Evolutionary conservation across 2,888 invertebrate species (phyloP).

Genomic region (Nymphalis polychloros): DNA sequence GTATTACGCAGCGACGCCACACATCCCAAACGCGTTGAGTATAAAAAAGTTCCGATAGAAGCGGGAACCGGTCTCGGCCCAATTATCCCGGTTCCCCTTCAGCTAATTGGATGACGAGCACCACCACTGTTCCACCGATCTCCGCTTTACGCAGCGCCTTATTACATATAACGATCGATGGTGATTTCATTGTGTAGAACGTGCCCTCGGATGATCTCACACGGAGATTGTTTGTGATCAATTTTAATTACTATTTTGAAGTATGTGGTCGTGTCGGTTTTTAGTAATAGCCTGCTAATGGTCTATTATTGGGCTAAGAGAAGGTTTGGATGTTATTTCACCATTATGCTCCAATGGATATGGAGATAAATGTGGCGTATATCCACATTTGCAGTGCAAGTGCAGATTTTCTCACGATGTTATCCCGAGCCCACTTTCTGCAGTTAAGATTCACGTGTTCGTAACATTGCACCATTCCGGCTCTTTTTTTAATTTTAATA

Average conservation of each 20-base stretch:
- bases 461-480: too few relatives aligned
- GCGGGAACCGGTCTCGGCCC: conserved; percentile 61
- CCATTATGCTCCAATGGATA: too few relatives aligned
- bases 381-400: too few relatives aligned
- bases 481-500: too few relatives aligned
- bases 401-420: too few relatives aligned
- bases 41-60: conserved; percentile 43
- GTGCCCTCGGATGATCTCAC: neutral
- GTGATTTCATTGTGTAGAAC: neutral
- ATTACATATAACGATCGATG: conserved; percentile 6
- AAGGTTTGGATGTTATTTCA: too few relatives aligned
- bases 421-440: too few relatives aligned
- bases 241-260: neutral
- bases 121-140: conserved; percentile 18
- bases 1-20: conserved; percentile 37
- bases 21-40: conserved; percentile 37
- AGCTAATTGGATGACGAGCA: conserved; percentile 56
- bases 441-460: too few relatives aligned
- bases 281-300: too few relatives aligned
- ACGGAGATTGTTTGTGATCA: neutral
- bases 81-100: conserved; percentile 57
- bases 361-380: too few relatives aligned
- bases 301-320: too few relatives aligned
- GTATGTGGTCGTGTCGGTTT: too few relatives aligned
- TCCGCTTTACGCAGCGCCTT: conserved; percentile 12